Base-by-base conservation (phyloP, 2,888 invertebrate genomes). In the Therioaphis trifolii region DNA sequence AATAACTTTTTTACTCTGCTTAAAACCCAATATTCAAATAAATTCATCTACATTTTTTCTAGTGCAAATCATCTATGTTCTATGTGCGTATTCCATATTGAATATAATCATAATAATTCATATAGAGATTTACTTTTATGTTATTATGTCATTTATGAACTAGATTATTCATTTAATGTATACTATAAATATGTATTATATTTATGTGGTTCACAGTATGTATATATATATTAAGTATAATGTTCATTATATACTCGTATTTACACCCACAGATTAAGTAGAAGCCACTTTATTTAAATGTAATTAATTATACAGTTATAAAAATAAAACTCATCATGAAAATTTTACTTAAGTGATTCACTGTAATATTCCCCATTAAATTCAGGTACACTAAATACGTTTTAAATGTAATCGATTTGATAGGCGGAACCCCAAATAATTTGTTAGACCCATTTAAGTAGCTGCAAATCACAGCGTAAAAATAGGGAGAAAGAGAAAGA, bases 391-490 rank as follows among this genome's bases (percentile, higher is more conserved):
- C 21, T 21, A 61, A 46, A 58, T 72, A 46, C 80, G 71, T 29
- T 43, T 46, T 58, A 29, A 46, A 61, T 29, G 63, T 40, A 82
- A 66, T 82, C 82, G 63, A 14, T 82, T 74, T 49, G 35, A 63
- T 82, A 52, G 82, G 82, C 52, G 40, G 58, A 29, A 63, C 72
- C 63, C 82, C 35, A 82, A 82, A 74, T 74, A 82, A 82, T 74
- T 66, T 74, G 82, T 82, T 66, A 74, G 46, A 74, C 24, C 82
- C 63, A 40, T 82, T 74, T 52, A 52, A 82, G 74, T 74, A 74
- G 82, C 72, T 82, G 35, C 74, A 66, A 82, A 82, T 82, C 82
- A 82, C 71, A n/a, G 61, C 71, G 43, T 71, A 80, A 61, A 71
- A 80, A 72, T 61, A 35, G 29, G 7, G 12, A 35, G 9, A 27